Percentiles rank a stretch among this genome's conserved stretches.
phyloP scores from a whole-genome alignment of 2,888 invertebrate genomes.

The Parochlus steinenii region DNA sequence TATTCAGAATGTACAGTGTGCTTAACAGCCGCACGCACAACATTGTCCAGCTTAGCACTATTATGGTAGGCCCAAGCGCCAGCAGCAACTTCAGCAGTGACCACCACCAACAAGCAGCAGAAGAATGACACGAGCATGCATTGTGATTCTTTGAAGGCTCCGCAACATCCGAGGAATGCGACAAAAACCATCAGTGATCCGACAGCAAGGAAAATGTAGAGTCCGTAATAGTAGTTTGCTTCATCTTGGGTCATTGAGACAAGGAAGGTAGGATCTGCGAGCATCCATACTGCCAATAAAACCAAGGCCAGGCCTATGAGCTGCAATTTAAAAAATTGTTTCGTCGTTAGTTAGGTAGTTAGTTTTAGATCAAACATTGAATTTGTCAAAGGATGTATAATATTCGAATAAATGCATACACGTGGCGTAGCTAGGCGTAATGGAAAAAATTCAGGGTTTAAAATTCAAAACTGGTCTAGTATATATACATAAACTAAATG shows the following conservation, averaged over 20 bases:
- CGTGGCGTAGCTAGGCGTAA: too few relatives aligned
- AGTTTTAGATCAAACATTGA: too few relatives aligned
- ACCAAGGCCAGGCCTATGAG: slow-evolving; percentile 51
- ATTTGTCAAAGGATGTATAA: too few relatives aligned
- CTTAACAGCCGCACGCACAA: slow-evolving; percentile 44
- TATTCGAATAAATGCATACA: too few relatives aligned
- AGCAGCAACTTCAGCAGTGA: slow-evolving; percentile 61
- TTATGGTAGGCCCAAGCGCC: slow-evolving; percentile 63
- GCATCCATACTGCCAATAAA: slow-evolving; percentile 57
- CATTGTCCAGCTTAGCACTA: slow-evolving; percentile 44
- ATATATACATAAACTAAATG: too few relatives aligned
- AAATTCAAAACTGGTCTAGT: too few relatives aligned
- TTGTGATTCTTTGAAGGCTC: slow-evolving; percentile 60
- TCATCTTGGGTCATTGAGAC: slow-evolving; percentile 49
- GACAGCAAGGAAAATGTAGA: slow-evolving; percentile 53
- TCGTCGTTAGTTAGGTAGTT: too few relatives aligned
- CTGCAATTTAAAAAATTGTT: slow-evolving; percentile 37
- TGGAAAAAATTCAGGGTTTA: too few relatives aligned
- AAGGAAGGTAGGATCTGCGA: slow-evolving; percentile 56
- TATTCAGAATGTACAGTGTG: slow-evolving; percentile 48
- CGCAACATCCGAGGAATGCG: slow-evolving; percentile 65
- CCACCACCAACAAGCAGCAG: slow-evolving; percentile 54
- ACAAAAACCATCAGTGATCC: slow-evolving; percentile 57
- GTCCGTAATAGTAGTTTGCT: slow-evolving; percentile 45
- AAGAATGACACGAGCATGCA: slow-evolving; percentile 65